Conservation (phyloP, 1,140 invertebrate genomes). For the Mamestra configurata region DNA sequence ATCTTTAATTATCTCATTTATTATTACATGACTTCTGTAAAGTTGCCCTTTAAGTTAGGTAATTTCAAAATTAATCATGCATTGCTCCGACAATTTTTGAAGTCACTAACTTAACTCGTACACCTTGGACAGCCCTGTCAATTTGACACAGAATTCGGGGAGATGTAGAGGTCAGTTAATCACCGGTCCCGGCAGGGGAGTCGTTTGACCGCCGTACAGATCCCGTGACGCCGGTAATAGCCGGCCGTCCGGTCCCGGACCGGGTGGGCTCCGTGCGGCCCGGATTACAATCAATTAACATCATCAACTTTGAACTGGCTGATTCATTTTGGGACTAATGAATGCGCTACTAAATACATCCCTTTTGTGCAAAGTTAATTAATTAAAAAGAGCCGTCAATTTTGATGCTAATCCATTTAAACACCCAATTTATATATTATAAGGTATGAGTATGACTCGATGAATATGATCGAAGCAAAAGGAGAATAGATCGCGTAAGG, state of each 20-base stretch:
- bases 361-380: not conserved
- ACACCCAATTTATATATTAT: too few relatives aligned
- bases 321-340: slow-evolving; percentile 1
- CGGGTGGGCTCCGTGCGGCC: not conserved
- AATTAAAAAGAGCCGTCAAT: not conserved
- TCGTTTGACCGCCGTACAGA: slow-evolving; percentile 59
- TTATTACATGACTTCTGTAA: too few relatives aligned
- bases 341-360: not conserved
- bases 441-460: too few relatives aligned
- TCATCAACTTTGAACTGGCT: slow-evolving; percentile 5
- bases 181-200: slow-evolving; percentile 63
- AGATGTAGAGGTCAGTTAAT: slow-evolving; percentile 68
- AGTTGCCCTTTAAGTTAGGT: too few relatives aligned
- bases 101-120: too few relatives aligned
- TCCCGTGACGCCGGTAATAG: slow-evolving; percentile 45
- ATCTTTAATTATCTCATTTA: too few relatives aligned
- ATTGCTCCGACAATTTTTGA: too few relatives aligned
- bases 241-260: not conserved
- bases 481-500: too few relatives aligned
- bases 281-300: slow-evolving; percentile 59
- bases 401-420: not conserved
- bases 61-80: too few relatives aligned
- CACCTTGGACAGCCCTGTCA: slow-evolving; percentile 53
- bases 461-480: too few relatives aligned
- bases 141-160: slow-evolving; percentile 59